Evolutionary conservation across 2,888 invertebrate genomes (phyloP).

Genomic region (Crocallis elinguaria): DNA sequence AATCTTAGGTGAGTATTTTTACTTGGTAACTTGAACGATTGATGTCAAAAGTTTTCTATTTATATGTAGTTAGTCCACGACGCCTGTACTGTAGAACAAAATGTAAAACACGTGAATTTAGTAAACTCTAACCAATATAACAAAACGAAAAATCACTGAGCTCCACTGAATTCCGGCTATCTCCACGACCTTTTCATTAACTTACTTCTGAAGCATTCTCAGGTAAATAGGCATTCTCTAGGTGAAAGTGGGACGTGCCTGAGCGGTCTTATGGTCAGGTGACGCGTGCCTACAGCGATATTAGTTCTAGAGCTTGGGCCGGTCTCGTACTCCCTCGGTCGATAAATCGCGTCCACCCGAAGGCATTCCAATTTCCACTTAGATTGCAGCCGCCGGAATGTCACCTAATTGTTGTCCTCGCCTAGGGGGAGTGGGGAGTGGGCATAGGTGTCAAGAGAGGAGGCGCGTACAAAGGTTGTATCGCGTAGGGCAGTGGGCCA

Average conservation of each 20-base stretch:
- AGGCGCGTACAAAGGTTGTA: not conserved
- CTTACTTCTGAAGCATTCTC: not conserved
- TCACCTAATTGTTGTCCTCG: constrained; percentile 48
- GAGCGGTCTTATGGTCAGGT: not conserved
- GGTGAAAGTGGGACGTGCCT: not conserved
- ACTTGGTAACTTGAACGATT: too few relatives aligned
- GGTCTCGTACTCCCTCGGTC: constrained; percentile 21
- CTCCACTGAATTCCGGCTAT: too few relatives aligned
- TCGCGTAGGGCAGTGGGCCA: constrained; percentile 1
- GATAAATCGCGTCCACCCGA: constrained; percentile 41
- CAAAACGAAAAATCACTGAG: not conserved
- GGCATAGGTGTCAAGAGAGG: constrained; percentile 14
- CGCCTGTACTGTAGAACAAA: too few relatives aligned
- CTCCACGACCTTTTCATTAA: not conserved
- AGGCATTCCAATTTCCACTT: constrained; percentile 54
- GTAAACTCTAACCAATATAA: not conserved
- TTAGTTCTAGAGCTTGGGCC: constrained; percentile 16
- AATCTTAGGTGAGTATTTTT: too few relatives aligned
- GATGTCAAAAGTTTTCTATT: too few relatives aligned
- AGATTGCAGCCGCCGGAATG: constrained; percentile 54
- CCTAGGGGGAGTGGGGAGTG: constrained; percentile 10
- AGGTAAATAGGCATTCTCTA: constrained; percentile 10
- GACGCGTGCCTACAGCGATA: not conserved
- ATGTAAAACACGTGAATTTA: too few relatives aligned
- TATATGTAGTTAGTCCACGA: too few relatives aligned